These are phyloP conservation scores for Scyliorhinus canicula DNA, from an alignment of 2,797 vertebrate species.

Conservation along the genomic window DNA sequence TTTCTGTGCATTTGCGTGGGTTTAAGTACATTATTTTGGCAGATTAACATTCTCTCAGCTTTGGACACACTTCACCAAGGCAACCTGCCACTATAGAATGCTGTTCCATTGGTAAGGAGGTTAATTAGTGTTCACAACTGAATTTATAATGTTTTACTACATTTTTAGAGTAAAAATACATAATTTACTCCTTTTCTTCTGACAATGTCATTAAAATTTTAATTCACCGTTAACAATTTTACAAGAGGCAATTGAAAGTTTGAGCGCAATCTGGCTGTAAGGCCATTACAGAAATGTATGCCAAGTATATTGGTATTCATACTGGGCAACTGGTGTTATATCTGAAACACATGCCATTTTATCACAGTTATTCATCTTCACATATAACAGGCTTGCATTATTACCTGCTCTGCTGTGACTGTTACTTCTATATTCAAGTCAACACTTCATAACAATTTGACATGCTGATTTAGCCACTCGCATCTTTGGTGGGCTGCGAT, in stretches of 20 bases:
- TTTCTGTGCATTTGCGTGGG: neutral
- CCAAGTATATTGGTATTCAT: neutral
- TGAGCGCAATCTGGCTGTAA: neutral
- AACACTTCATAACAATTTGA: neutral
- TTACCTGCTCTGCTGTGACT: neutral
- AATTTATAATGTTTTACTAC: neutral
- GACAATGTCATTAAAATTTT: neutral
- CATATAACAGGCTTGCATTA: neutral
- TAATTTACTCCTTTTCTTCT: neutral
- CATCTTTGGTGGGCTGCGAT: conserved; percentile 69
- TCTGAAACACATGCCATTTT: neutral
- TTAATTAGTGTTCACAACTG: neutral
- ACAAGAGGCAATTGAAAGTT: neutral
- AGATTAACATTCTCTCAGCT: neutral
- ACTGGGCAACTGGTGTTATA: neutral
- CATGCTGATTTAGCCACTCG: conserved; percentile 40
- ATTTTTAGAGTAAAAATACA: neutral
- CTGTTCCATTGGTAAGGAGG: neutral
- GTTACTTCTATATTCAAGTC: neutral
- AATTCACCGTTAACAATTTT: neutral
- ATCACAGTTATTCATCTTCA: neutral
- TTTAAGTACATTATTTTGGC: neutral
- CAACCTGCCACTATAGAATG: neutral
- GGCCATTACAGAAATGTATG: neutral
- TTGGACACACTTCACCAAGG: neutral